A percentile compares a stretch with the other conserved stretches of the same genome.
Evolutionary conservation across 2,797 vertebrate species (phyloP).

Genomic region (Sebastes iracundus): DNA sequence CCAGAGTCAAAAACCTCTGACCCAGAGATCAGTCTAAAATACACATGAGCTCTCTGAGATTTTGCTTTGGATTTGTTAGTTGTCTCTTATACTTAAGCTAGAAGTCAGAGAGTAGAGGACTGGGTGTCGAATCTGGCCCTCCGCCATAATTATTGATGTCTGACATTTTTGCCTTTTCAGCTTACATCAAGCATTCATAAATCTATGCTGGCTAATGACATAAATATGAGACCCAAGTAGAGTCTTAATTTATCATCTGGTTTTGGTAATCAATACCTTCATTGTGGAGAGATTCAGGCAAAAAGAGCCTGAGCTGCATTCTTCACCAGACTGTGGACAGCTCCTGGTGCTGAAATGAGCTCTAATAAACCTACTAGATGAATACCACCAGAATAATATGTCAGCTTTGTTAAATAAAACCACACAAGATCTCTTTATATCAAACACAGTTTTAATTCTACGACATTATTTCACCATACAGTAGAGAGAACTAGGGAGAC

Average conservation of each 20-base stretch:
- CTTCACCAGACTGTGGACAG: background rate
- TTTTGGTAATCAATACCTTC: conserved; percentile 17
- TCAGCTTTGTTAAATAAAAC: background rate
- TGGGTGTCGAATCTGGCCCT: background rate
- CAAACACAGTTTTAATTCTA: background rate
- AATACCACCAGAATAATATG: background rate
- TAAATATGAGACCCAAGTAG: background rate
- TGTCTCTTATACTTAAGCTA: background rate
- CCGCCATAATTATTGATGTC: background rate
- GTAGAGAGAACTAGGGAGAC: background rate
- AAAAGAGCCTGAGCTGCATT: conserved; percentile 3
- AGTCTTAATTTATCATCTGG: conserved; percentile 13
- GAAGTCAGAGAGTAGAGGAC: background rate
- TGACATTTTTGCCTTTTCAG: background rate
- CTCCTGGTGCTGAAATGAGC: background rate
- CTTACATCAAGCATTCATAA: background rate
- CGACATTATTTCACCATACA: background rate
- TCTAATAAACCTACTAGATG: background rate
- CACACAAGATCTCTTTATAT: background rate
- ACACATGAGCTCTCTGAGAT: conserved; percentile 3
- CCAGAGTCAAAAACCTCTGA: conserved; percentile 10
- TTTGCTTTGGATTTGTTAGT: background rate
- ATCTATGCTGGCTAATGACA: background rate
- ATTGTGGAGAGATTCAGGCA: background rate
- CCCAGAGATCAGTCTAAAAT: conserved; percentile 3